phyloP scores from a whole-genome alignment of 2,888 invertebrate species.

The Torymus tubicola region DNA sequence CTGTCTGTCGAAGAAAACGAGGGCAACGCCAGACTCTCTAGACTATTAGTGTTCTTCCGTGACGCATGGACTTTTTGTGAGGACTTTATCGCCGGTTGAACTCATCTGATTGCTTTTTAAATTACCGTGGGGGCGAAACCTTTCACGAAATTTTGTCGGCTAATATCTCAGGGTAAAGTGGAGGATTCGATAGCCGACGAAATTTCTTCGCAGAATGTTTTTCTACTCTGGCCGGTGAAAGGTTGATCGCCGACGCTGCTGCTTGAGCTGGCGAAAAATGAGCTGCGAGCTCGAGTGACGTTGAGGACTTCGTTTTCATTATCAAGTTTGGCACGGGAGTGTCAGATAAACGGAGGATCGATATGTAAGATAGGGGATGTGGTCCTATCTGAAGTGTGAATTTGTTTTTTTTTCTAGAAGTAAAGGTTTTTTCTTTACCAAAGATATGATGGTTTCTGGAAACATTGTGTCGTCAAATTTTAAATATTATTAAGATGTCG shows the following conservation, averaged over 20 bases:
- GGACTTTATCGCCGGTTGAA: conserved; percentile 63
- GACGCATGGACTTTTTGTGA: conserved; percentile 29
- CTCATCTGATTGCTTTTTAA: conserved; percentile 68
- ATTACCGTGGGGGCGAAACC: conserved; percentile 61
- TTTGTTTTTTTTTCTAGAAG: too few species aligned
- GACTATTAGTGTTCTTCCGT: conserved; percentile 41
- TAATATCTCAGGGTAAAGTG: conserved; percentile 59
- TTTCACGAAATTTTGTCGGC: conserved; percentile 65
- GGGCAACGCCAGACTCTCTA: neutral
- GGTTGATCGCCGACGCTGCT: neutral
- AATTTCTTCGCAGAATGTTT: conserved; percentile 39
- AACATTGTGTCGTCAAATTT: too few species aligned
- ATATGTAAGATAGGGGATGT: too few species aligned
- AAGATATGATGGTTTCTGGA: too few species aligned
- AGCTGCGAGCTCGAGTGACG: conserved; percentile 4
- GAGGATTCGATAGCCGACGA: conserved; percentile 2
- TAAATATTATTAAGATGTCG: too few species aligned
- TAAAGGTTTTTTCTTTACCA: too few species aligned
- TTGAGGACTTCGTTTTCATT: neutral
- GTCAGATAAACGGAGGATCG: too few species aligned
- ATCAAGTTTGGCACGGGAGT: too few species aligned
- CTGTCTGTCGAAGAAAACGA: conserved; percentile 8
- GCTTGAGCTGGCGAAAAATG: conserved; percentile 19
- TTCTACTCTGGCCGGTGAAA: conserved; percentile 5
- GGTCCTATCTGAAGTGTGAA: too few species aligned